Percentiles rank a stretch among this genome's conserved stretches.
These are phyloP conservation scores for Ophion slaviceki DNA, from an alignment of 2,888 invertebrate species.

Conservation along the genomic window DNA sequence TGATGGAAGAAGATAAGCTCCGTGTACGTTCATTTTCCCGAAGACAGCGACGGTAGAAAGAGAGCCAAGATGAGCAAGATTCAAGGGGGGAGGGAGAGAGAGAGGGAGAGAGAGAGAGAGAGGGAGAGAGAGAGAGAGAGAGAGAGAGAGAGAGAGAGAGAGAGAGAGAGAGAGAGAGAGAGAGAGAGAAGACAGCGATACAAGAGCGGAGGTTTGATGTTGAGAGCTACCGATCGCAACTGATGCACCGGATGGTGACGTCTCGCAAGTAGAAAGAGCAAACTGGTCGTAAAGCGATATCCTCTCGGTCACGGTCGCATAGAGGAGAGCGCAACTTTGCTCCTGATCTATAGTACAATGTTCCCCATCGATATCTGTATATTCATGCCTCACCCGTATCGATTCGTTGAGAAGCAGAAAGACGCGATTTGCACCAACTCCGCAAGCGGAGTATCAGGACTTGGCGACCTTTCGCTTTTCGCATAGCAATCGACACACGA, in stretches of 20 bases:
- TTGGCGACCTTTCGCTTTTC: neutral
- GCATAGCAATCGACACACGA: neutral
- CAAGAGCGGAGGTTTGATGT: slow-evolving; percentile 20
- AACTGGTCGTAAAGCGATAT: slow-evolving; percentile 64
- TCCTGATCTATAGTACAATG: slow-evolving; percentile 21
- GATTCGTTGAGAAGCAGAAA: neutral
- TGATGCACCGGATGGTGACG: slow-evolving; percentile 54
- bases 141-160: slow-evolving; percentile 1
- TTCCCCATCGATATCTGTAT: neutral
- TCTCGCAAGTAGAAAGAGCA: slow-evolving; percentile 44
- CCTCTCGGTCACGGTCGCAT: slow-evolving; percentile 53
- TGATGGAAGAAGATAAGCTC: slow-evolving; percentile 31
- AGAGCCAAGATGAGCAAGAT: neutral
- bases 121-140: neutral
- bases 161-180: neutral
- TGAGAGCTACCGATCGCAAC: slow-evolving; percentile 28
- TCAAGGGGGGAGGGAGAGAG: too few species aligned
- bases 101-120: slow-evolving; percentile 1
- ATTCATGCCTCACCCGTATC: neutral
- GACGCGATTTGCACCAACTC: neutral
- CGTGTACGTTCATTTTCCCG: slow-evolving; percentile 23
- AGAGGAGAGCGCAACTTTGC: slow-evolving; percentile 35
- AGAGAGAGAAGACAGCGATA: neutral
- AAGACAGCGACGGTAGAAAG: neutral
- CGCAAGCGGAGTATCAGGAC: neutral